Conservation (phyloP, 2,113 vertebrate genomes). For the Bos indicus region DNA sequence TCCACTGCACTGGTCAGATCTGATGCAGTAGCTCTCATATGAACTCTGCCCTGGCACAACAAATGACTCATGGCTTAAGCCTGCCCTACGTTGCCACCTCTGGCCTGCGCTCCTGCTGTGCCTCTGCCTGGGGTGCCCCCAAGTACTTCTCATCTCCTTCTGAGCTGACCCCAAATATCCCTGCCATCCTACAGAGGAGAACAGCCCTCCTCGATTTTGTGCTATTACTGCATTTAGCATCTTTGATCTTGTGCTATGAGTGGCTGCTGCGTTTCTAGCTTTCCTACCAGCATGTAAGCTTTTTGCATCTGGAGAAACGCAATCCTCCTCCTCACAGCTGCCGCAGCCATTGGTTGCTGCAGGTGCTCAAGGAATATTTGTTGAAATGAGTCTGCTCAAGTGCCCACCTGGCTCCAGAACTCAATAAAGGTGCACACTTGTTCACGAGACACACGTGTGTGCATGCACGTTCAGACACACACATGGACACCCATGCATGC, state of each 20-base stretch:
- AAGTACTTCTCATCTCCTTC: neutral
- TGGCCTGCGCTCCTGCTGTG: neutral
- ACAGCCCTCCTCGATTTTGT: neutral
- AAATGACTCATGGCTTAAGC: neutral
- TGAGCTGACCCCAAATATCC: neutral
- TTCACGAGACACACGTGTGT: neutral
- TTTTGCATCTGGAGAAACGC: neutral
- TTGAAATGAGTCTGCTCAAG: neutral
- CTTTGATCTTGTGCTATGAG: neutral
- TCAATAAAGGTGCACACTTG: neutral
- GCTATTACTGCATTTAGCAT: accelerated
- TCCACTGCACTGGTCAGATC: accelerated
- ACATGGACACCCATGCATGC: accelerated
- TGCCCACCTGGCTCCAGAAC: neutral
- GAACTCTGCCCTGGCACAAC: neutral
- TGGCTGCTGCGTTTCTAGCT: neutral
- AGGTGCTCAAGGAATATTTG: neutral
- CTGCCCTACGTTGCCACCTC: neutral
- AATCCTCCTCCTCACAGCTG: neutral
- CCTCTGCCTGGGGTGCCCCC: neutral
- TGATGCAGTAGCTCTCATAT: accelerated
- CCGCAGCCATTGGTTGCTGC: neutral
- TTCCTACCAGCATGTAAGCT: neutral
- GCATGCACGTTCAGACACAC: neutral
- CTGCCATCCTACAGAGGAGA: neutral